These are phyloP conservation scores for Thymallus thymallus DNA, from an alignment of 2,113 vertebrate species.

Conservation along the genomic window DNA sequence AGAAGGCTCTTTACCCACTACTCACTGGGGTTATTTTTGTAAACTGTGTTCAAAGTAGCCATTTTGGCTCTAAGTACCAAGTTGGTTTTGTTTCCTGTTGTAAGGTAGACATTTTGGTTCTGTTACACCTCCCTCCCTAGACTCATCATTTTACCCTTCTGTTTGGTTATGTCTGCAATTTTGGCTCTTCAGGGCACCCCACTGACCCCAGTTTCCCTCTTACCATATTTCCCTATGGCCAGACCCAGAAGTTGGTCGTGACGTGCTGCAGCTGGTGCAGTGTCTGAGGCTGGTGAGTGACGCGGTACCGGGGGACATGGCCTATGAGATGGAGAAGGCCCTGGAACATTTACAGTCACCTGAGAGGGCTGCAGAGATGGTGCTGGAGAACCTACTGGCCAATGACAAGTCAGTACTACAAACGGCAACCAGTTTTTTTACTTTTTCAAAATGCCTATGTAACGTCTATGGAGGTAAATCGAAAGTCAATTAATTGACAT, in stretches of 20 bases:
- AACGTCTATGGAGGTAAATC: no score
- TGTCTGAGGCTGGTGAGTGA: constrained; percentile 87
- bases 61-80: neutral
- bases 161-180: no score
- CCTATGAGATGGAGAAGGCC: constrained; percentile 88
- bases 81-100: neutral
- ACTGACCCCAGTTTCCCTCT: neutral
- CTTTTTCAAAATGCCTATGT: no score
- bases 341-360: constrained; percentile 86
- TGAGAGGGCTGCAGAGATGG: constrained; percentile 85
- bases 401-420: constrained; percentile 79
- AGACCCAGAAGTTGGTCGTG: constrained; percentile 85
- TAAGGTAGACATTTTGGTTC: neutral
- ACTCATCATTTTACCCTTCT: neutral
- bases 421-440: no score
- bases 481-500: no score
- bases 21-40: neutral
- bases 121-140: neutral
- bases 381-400: constrained; percentile 87
- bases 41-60: neutral
- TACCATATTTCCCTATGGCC: neutral
- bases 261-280: constrained; percentile 87
- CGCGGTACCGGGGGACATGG: constrained; percentile 82
- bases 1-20: neutral
- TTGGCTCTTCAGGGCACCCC: neutral